Evolutionary conservation across 2,797 vertebrate genomes (phyloP).

Genomic region (Dermochelys coriacea): DNA sequence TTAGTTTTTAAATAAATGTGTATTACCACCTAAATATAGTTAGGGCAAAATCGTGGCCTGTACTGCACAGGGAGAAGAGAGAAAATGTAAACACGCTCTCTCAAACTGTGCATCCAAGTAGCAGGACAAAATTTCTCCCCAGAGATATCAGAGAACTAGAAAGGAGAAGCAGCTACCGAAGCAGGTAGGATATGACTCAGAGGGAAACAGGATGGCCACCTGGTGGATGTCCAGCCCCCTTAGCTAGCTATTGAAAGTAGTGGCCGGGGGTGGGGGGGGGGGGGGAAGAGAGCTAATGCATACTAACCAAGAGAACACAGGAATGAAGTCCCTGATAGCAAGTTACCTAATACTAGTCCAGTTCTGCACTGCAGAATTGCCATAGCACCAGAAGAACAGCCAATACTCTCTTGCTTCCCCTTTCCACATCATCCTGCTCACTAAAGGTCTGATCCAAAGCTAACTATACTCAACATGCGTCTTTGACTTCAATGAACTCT

Average conservation of each 20-base stretch:
- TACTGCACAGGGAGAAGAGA: neutral
- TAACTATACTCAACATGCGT: slow-evolving; percentile 19
- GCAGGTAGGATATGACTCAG: neutral
- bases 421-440: neutral
- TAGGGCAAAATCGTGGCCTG: neutral
- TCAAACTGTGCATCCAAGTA: neutral
- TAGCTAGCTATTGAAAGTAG: neutral
- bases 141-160: neutral
- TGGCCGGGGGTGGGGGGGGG: accelerated
- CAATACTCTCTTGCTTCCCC: neutral
- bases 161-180: neutral
- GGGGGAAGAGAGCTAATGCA: neutral
- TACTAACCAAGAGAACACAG: accelerated
- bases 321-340: accelerated
- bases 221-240: neutral
- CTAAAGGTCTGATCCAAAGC: neutral
- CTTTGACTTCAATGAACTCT: neutral
- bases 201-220: neutral
- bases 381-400: neutral
- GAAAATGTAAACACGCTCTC: neutral
- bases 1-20: neutral
- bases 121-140: neutral
- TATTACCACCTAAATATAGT: neutral
- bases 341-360: neutral
- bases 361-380: neutral